Evolutionary conservation across 2,113 vertebrate species (phyloP).

Genomic region (Stictonetta naevosa): DNA sequence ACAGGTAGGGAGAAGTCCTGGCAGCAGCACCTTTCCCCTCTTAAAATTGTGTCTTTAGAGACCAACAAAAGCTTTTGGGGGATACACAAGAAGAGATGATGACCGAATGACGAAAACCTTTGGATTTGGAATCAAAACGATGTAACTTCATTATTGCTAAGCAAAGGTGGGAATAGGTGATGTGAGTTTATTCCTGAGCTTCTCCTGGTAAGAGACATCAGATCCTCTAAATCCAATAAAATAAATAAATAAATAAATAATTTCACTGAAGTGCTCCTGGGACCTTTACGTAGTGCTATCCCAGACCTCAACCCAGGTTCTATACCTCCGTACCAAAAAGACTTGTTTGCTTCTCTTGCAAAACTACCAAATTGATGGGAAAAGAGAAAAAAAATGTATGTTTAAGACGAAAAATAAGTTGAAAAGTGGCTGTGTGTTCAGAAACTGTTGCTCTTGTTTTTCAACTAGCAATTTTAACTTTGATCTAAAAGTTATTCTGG

Average conservation of each 20-base stretch:
- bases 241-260: neutral
- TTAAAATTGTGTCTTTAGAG: neutral
- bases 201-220: neutral
- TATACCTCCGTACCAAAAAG: neutral
- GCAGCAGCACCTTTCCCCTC: neutral
- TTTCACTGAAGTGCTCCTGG: neutral
- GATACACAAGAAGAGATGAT: neutral
- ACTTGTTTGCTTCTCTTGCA: neutral
- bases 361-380: too few relatives aligned
- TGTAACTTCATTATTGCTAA: neutral
- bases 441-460: neutral
- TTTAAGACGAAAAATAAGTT: neutral
- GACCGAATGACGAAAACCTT: neutral
- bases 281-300: too few relatives aligned
- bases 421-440: neutral
- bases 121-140: neutral
- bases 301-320: neutral
- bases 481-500: too few relatives aligned
- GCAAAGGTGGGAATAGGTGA: neutral
- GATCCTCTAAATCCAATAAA: neutral
- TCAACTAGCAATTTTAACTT: neutral
- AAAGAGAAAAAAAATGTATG: neutral
- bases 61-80: neutral
- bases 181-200: neutral
- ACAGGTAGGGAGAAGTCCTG: neutral